A percentile compares a stretch with the other conserved stretches of the same genome.
Evolutionary conservation across 2,113 vertebrate genomes (phyloP).

Genomic region (Thomomys bottae): DNA sequence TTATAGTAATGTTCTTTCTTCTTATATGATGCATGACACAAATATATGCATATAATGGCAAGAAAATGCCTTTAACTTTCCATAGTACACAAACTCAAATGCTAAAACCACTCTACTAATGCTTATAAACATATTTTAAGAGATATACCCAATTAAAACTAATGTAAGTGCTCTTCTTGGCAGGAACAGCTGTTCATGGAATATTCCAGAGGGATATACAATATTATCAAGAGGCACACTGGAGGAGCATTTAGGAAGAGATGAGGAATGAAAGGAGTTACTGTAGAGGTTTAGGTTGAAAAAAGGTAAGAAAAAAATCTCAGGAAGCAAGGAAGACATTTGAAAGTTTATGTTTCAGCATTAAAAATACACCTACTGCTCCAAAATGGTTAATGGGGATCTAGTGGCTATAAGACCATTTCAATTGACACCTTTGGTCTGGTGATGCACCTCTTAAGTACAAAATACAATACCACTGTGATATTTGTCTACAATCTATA

Average conservation of each 20-base stretch:
- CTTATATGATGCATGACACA: neutral
- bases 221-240: conserved; percentile 7
- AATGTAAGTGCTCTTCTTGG: neutral
- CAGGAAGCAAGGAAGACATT: neutral
- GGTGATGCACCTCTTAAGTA: neutral
- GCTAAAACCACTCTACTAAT: conserved; percentile 12
- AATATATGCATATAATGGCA: neutral
- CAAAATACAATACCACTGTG: too few species aligned
- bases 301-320: neutral
- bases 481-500: neutral
- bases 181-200: conserved; percentile 52
- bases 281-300: neutral
- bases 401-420: neutral
- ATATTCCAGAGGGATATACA: conserved; percentile 11
- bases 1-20: neutral
- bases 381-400: neutral
- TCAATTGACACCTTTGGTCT: neutral
- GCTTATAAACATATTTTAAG: conserved; percentile 22
- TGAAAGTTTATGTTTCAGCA: neutral
- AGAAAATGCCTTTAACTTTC: conserved; percentile 11
- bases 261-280: neutral
- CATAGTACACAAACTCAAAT: neutral
- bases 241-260: neutral
- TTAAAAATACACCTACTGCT: neutral
- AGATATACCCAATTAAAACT: conserved; percentile 49